Base-by-base conservation (phyloP, 2,113 vertebrate genomes). In the Herpetotheres cachinnans region DNA sequence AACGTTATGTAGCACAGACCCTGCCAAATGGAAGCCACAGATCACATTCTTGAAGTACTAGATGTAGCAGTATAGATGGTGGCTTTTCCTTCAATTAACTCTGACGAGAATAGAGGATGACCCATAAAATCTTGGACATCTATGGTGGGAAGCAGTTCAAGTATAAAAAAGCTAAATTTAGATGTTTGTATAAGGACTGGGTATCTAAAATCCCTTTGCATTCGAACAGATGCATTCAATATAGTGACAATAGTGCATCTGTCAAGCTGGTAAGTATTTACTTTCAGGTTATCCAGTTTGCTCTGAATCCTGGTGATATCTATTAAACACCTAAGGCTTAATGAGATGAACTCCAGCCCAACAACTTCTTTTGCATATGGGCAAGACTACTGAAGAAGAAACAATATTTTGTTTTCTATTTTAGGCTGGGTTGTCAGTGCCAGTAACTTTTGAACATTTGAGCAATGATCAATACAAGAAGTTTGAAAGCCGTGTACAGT, bases 1-100 rank as follows among this genome's bases (percentile, higher is more conserved):
- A 92, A 47, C 1, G 3, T 0, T 25, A 5, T 36, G 30, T 26
- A 46, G 13, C 27, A 30, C 0, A 1, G 11, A 65, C 34, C 8
- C 29, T 73, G 67, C 40, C 86, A 94, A 83, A 77, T 3, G 18
- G 22, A 91, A 96, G 19, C 49, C 46, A 55, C 42, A 62, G 46
- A 16, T 50, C 29, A n/a, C 11, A 10, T 15, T 40, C 82, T 65
- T 62, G 5, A 14, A 81, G 21, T 46, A 46, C n/a, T 73, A 81
- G 32, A 66, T 54, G 4, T 16, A 69, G 19, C 27, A 70, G 9
- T 73, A 42, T 26, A 78, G 58, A 49, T 58, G 8, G 5, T 54
- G 36, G 20, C 1, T 73, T 94, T 77, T 77, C 34, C 30, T 92
- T 86, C 50, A 86, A 2, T 77, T 73, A 66, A 65, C 19, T 59